Conservation (phyloP, 2,113 vertebrate species). For the Oostethus manadensis region DNA sequence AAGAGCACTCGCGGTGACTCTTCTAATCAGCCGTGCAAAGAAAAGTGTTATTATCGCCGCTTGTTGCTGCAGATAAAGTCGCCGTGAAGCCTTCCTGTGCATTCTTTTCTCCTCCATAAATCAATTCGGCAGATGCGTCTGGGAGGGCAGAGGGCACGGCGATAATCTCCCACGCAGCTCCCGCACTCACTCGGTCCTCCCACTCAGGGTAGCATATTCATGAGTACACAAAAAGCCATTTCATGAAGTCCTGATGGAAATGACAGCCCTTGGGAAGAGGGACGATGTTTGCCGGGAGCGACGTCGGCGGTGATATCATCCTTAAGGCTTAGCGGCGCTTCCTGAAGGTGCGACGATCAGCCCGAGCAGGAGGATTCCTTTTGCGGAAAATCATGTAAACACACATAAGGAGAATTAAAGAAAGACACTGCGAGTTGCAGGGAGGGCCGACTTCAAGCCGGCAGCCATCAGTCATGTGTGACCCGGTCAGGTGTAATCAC, state of each 20-base stretch:
- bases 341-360: constrained; percentile 25
- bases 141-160: constrained; percentile 23
- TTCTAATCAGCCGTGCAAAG: neutral
- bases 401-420: constrained; percentile 4
- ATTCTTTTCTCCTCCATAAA: constrained; percentile 28
- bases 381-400: constrained; percentile 26
- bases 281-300: constrained; percentile 35
- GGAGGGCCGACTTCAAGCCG: too few species aligned
- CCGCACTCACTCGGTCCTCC: constrained; percentile 14
- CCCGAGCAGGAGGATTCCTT: constrained; percentile 9
- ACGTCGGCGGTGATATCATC: constrained; percentile 50
- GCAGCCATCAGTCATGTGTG: constrained; percentile 55
- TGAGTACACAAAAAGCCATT: constrained; percentile 48
- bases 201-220: constrained; percentile 40
- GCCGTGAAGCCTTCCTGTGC: constrained; percentile 14
- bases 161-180: constrained; percentile 21
- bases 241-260: constrained; percentile 45
- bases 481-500: constrained; percentile 60
- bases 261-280: constrained; percentile 32
- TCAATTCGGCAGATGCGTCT: constrained; percentile 29
- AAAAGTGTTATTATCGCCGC: constrained; percentile 16
- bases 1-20: neutral
- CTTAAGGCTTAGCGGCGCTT: constrained; percentile 39
- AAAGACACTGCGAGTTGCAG: neutral
- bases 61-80: neutral